Conservation (phyloP, 37 sponge, comb jelly and placozoan genomes). For the Aphrocallistes beatrix region DNA sequence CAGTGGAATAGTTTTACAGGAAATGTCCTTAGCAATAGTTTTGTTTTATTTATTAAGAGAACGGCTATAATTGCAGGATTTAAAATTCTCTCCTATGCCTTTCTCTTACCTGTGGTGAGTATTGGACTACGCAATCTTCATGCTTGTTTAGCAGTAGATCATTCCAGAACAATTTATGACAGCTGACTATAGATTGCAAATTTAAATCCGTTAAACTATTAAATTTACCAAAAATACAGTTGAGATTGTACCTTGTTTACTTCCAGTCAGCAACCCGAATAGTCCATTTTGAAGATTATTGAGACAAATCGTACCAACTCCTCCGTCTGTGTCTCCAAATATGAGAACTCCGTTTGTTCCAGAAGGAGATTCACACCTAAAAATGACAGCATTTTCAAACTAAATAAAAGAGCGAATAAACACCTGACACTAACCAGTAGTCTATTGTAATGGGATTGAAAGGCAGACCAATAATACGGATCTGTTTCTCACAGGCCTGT, state of each 20-base stretch:
- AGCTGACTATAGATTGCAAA: background rate
- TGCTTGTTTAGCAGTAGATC: background rate
- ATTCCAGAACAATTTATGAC: background rate
- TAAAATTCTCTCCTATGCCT: no score
- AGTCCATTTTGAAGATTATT: slow-evolving; percentile 19
- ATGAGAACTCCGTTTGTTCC: slow-evolving; percentile 47
- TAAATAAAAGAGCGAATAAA: background rate
- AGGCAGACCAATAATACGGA: slow-evolving; percentile 46
- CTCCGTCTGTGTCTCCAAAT: slow-evolving; percentile 77
- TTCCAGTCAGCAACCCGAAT: slow-evolving; percentile 26
- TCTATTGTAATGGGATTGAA: slow-evolving; percentile 45
- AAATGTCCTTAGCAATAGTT: no score
- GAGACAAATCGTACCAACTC: slow-evolving; percentile 41
- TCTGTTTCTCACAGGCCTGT: slow-evolving; percentile 43
- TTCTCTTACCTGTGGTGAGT: background rate
- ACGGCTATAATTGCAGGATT: no score
- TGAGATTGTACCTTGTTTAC: slow-evolving; percentile 17
- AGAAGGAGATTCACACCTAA: background rate
- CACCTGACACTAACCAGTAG: slow-evolving; percentile 58
- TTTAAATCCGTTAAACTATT: background rate
- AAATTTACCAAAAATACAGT: background rate
- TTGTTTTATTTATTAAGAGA: no score
- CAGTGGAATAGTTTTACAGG: no score
- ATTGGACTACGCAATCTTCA: slow-evolving; percentile 8
- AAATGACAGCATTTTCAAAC: background rate